phyloP scores from a whole-genome alignment of 2,888 invertebrate species.

The Drosophila lutescens region DNA sequence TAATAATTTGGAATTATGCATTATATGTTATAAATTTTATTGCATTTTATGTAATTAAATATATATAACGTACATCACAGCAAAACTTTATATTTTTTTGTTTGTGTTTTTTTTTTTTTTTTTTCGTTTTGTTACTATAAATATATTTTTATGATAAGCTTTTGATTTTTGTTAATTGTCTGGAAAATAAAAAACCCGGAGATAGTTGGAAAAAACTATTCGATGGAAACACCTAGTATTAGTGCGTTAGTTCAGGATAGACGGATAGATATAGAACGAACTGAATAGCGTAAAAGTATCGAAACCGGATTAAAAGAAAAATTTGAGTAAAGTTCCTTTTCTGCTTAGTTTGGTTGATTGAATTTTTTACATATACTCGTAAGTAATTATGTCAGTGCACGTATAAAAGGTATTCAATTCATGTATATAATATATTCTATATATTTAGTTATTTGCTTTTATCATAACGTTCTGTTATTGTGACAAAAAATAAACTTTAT shows the following conservation, averaged over 20 bases:
- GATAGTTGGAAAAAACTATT: conserved; percentile 28
- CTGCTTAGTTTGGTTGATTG: conserved; percentile 69
- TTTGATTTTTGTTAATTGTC: conserved; percentile 43
- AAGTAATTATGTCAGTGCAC: conserved; percentile 81
- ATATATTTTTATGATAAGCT: conserved; percentile 61
- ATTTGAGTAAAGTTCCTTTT: conserved; percentile 24
- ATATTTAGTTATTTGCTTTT: conserved; percentile 47
- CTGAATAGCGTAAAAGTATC: conserved; percentile 26
- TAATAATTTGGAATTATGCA: conserved; percentile 72
- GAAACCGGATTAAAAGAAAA: conserved; percentile 30
- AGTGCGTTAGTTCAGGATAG: conserved; percentile 40
- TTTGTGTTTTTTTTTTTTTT: conserved; percentile 52
- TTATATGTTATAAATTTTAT: conserved; percentile 66
- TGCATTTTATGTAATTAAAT: conserved; percentile 79
- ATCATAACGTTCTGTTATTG: conserved; percentile 66
- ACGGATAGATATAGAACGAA: conserved; percentile 25
- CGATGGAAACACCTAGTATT: conserved; percentile 29
- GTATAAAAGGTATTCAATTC: conserved; percentile 80
- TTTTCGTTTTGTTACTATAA: conserved; percentile 55
- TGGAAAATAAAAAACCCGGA: conserved; percentile 38
- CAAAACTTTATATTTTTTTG: conserved; percentile 82
- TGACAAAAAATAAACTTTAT: conserved; percentile 73
- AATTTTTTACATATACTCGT: conserved; percentile 59
- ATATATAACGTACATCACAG: conserved; percentile 84
- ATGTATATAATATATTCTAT: conserved; percentile 68